Conservation (phyloP, 2,797 vertebrate genomes). For the Mormyrus hasselquistii region DNA sequence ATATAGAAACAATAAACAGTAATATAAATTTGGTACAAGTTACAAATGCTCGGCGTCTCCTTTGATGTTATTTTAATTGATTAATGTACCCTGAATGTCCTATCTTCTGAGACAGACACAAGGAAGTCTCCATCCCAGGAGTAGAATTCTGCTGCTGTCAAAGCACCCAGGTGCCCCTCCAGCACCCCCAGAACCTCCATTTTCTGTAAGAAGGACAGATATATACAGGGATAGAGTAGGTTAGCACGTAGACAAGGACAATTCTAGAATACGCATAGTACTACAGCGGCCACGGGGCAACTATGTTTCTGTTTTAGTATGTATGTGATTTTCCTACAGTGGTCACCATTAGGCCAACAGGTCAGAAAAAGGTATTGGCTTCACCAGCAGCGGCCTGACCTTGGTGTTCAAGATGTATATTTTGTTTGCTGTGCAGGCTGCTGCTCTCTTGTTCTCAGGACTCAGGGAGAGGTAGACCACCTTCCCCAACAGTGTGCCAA, state of each 20-base stretch:
- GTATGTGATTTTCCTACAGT: background rate
- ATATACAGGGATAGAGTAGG: background rate
- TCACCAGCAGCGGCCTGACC: conserved; percentile 39
- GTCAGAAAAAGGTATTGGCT: background rate
- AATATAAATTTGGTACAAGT: background rate
- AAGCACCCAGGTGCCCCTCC: conserved; percentile 62
- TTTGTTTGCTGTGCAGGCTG: conserved; percentile 51
- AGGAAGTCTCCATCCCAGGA: conserved; percentile 63
- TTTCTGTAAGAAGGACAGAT: conserved; percentile 38
- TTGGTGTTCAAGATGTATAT: conserved; percentile 53
- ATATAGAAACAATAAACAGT: background rate
- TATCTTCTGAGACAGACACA: conserved; percentile 79
- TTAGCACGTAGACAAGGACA: background rate
- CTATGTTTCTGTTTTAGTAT: background rate
- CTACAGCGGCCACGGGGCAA: background rate
- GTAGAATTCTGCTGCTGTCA: conserved; percentile 80
- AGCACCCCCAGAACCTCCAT: conserved; percentile 53
- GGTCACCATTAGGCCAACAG: background rate
- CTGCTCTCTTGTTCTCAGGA: conserved; percentile 51
- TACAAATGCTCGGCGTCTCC: background rate
- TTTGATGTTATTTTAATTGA: background rate
- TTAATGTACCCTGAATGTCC: conserved; percentile 74
- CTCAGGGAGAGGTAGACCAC: conserved; percentile 58
- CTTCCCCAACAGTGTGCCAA: conserved; percentile 56
- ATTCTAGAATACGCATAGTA: background rate